These are phyloP conservation scores for Cheilosia variabilis DNA, from an alignment of 2,888 invertebrate species.

Conservation along the genomic window DNA sequence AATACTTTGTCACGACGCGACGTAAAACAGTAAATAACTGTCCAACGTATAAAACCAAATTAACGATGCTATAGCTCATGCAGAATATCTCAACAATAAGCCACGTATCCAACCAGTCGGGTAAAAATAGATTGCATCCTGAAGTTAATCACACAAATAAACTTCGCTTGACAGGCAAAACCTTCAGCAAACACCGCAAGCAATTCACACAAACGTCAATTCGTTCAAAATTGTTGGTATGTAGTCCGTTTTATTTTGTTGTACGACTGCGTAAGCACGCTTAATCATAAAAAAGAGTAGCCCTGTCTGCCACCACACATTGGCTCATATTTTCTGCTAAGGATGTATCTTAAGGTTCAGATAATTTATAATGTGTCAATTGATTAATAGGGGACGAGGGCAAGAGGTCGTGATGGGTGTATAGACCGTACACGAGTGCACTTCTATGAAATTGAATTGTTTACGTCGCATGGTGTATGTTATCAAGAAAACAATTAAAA, in stretches of 20 bases:
- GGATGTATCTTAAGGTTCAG: constrained; percentile 21
- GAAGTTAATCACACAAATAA: constrained; percentile 46
- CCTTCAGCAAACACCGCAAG: too few relatives aligned
- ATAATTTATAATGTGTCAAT: constrained; percentile 58
- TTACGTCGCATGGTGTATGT: not conserved
- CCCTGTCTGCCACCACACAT: constrained; percentile 4
- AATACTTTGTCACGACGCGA: constrained; percentile 16
- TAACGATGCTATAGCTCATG: not conserved
- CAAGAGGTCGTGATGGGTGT: constrained; percentile 33
- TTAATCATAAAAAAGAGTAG: constrained; percentile 20
- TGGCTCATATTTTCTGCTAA: constrained; percentile 25
- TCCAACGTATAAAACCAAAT: not conserved
- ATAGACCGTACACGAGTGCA: constrained; percentile 3
- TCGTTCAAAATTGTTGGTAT: not conserved
- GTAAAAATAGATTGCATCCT: constrained; percentile 49
- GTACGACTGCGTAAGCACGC: constrained; percentile 16
- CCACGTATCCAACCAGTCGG: constrained; percentile 1
- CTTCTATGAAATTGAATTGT: not conserved
- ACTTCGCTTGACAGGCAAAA: not conserved
- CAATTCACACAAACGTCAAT: not conserved
- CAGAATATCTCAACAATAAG: constrained; percentile 11
- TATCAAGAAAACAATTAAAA: not conserved
- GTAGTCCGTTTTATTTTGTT: not conserved
- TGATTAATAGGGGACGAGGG: constrained; percentile 62
- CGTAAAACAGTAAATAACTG: not conserved